Percentiles rank a stretch among this genome's conserved stretches.
Conservation (phyloP, 2,888 invertebrate species). For the Scaptomyza flava region DNA sequence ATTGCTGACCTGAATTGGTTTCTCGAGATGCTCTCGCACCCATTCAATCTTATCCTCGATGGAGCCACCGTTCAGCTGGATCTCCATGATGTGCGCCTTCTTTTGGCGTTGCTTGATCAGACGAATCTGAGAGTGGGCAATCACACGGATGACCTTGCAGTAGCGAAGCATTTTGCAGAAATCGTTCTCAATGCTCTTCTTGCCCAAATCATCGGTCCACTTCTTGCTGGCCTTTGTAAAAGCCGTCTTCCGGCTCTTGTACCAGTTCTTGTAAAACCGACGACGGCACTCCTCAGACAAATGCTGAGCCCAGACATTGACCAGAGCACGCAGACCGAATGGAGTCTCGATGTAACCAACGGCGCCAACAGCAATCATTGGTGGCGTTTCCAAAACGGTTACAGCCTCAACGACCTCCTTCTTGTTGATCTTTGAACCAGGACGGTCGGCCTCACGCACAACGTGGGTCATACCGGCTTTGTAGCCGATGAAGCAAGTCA, state of each 20-base stretch:
- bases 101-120: too few species aligned
- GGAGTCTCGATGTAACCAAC: slow-evolving; percentile 99
- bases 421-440: slow-evolving; percentile 99
- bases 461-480: slow-evolving; percentile 99
- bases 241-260: slow-evolving; percentile 99
- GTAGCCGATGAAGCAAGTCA: slow-evolving; percentile 98
- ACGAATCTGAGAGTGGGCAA: too few species aligned
- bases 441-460: slow-evolving; percentile 98
- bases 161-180: too few species aligned
- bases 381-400: slow-evolving; percentile 98
- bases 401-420: slow-evolving; percentile 99
- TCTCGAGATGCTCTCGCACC: too few species aligned
- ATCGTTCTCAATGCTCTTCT: too few species aligned
- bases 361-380: slow-evolving; percentile 98
- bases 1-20: too few species aligned
- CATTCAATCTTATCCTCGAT: too few species aligned
- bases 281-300: slow-evolving; percentile 99
- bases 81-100: too few species aligned
- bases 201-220: too few species aligned
- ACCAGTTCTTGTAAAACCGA: slow-evolving; percentile 99
- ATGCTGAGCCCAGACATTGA: slow-evolving; percentile 99
- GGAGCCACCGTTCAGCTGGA: too few species aligned
- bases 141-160: too few species aligned
- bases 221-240: too few species aligned
- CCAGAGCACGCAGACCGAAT: slow-evolving; percentile 96